phyloP scores from a whole-genome alignment of 2,888 invertebrate species.

The Amiota minor region DNA sequence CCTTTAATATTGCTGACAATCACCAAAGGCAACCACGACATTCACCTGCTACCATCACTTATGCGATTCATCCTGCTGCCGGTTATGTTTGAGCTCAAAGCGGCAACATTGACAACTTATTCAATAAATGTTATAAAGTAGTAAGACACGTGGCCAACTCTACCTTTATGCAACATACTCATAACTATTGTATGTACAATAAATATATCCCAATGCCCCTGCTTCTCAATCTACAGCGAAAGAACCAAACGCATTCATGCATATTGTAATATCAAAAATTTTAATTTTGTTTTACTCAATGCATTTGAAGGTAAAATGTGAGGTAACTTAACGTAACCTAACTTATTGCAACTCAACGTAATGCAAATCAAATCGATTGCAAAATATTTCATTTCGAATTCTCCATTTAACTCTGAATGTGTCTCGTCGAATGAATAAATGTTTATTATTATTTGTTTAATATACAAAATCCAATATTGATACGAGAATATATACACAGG shows the following conservation, averaged over 20 bases:
- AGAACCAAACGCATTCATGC: slow-evolving; percentile 6
- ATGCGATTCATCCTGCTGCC: background rate
- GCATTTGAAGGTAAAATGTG: too few species aligned
- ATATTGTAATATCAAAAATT: slow-evolving; percentile 28
- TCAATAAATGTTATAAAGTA: background rate
- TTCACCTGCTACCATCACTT: slow-evolving; percentile 3
- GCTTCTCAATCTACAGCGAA: background rate
- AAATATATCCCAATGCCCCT: background rate
- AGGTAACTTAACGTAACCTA: too few species aligned
- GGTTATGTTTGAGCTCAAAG: background rate
- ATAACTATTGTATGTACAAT: too few species aligned
- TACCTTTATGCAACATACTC: too few species aligned
- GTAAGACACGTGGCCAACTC: background rate
- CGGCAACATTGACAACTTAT: slow-evolving; percentile 9
- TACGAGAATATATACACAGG: background rate
- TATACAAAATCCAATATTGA: slow-evolving; percentile 22
- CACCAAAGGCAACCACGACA: slow-evolving; percentile 49
- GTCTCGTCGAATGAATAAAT: background rate
- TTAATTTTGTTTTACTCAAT: slow-evolving; percentile 9
- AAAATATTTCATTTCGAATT: too few species aligned
- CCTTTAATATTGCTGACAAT: slow-evolving; percentile 59
- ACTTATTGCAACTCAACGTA: too few species aligned
- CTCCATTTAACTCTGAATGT: too few species aligned
- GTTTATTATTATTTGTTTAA: slow-evolving; percentile 18
- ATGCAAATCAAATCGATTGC: too few species aligned